phyloP scores from a whole-genome alignment of 2,888 invertebrate genomes.

The Herminia tarsipennalis region DNA sequence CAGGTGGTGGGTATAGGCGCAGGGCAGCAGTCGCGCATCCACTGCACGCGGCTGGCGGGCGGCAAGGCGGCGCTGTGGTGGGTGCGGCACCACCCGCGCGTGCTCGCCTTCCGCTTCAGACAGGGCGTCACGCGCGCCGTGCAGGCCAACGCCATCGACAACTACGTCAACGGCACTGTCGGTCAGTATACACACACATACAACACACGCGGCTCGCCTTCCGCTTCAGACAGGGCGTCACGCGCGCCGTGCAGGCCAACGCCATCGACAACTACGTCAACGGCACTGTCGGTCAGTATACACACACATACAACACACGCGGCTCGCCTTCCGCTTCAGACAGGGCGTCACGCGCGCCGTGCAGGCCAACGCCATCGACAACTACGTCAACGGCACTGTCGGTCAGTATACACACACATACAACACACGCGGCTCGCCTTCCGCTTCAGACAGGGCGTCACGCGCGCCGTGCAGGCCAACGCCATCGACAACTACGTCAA shows the following conservation, averaged over 20 bases:
- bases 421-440: conserved; percentile 91
- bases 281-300: conserved; percentile 92
- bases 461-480: conserved; percentile 97
- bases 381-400: conserved; percentile 96
- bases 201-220: conserved; percentile 91
- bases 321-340: conserved; percentile 92
- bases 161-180: conserved; percentile 96
- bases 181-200: too few species aligned
- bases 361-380: conserved; percentile 97
- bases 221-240: conserved; percentile 94
- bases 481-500: conserved; percentile 98
- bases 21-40: conserved; percentile 99
- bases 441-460: conserved; percentile 94
- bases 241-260: conserved; percentile 97
- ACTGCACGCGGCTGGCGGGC: conserved; percentile 98
- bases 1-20: conserved; percentile 98
- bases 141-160: conserved; percentile 97
- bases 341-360: conserved; percentile 95
- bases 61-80: conserved; percentile 99
- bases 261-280: conserved; percentile 98
- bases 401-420: too few species aligned
- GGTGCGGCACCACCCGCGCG: conserved; percentile 96
- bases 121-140: conserved; percentile 95
- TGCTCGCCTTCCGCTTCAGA: conserved; percentile 92
- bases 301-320: conserved; percentile 95